Conservation (phyloP, 1,140 invertebrate species). For the Aleiodes sp. region DNA sequence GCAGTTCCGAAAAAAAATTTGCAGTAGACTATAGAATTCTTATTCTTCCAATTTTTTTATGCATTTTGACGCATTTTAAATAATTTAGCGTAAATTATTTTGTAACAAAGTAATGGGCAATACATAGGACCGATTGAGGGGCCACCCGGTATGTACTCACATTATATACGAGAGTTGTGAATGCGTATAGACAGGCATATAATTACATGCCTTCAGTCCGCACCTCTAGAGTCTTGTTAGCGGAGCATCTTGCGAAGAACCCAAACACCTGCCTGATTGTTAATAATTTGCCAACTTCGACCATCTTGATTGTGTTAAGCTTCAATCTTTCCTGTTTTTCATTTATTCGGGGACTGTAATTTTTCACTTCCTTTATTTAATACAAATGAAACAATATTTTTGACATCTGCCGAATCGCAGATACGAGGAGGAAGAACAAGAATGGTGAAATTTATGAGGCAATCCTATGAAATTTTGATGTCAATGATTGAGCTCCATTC, state of each 20-base stretch:
- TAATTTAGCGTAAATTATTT: no score
- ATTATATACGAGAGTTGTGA: conserved; percentile 39
- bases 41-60: no score
- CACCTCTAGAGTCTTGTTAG: conserved; percentile 55
- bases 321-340: conserved; percentile 27
- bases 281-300: conserved; percentile 54
- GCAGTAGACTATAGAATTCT: no score
- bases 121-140: background rate
- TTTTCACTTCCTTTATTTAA: conserved; percentile 30
- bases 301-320: conserved; percentile 37
- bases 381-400: no score
- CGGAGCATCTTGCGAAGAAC: conserved; percentile 47
- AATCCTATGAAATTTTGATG: no score
- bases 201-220: conserved; percentile 55
- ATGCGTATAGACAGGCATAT: conserved; percentile 49
- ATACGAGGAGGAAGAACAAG: no score
- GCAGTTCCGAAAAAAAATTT: no score
- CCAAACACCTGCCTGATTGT: conserved; percentile 57
- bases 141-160: conserved; percentile 46
- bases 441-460: no score
- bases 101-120: background rate
- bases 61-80: no score
- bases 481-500: no score
- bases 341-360: background rate
- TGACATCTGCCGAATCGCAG: no score